Evolutionary conservation across 2,888 invertebrate species (phyloP).

Genomic region (Terebella lapidaria): DNA sequence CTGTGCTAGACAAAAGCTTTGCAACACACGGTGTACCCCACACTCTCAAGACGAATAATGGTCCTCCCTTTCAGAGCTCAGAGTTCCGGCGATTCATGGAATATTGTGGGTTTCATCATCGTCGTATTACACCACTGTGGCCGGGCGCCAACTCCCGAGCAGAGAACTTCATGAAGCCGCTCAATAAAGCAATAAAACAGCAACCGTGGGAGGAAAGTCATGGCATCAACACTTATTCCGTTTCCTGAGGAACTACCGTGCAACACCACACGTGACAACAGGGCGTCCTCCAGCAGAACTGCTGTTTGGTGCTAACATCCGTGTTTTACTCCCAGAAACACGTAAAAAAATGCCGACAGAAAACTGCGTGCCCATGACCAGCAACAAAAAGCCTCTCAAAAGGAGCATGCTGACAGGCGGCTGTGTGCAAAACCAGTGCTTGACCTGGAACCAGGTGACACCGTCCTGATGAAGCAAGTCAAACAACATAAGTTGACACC

Average conservation of each 20-base stretch:
- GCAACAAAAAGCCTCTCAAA: too few relatives aligned
- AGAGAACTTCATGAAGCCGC: slow-evolving; percentile 7
- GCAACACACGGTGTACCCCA: not conserved
- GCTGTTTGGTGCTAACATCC: too few relatives aligned
- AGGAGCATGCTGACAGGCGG: too few relatives aligned
- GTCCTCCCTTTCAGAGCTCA: not conserved
- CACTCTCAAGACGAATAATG: slow-evolving; percentile 1
- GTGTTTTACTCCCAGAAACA: too few relatives aligned
- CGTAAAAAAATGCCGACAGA: too few relatives aligned
- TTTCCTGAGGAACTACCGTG: slow-evolving; percentile 7
- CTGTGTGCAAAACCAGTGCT: too few relatives aligned
- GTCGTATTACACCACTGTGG: slow-evolving; percentile 17
- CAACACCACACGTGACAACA: slow-evolving; percentile 6
- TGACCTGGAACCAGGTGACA: too few relatives aligned
- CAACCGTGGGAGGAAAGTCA: not conserved
- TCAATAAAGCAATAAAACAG: slow-evolving; percentile 8
- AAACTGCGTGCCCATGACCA: too few relatives aligned
- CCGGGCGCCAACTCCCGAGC: slow-evolving; percentile 5
- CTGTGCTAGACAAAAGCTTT: slow-evolving; percentile 17
- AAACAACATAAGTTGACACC: too few relatives aligned
- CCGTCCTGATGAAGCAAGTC: too few relatives aligned
- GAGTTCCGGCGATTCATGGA: slow-evolving; percentile 23
- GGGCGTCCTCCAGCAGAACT: too few relatives aligned
- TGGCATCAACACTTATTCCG: slow-evolving; percentile 7
- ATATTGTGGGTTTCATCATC: slow-evolving; percentile 22